A percentile compares a stretch with the other conserved stretches of the same genome.
phyloP scores from a whole-genome alignment of 2,888 invertebrate genomes.

The Brachycybe producta region DNA sequence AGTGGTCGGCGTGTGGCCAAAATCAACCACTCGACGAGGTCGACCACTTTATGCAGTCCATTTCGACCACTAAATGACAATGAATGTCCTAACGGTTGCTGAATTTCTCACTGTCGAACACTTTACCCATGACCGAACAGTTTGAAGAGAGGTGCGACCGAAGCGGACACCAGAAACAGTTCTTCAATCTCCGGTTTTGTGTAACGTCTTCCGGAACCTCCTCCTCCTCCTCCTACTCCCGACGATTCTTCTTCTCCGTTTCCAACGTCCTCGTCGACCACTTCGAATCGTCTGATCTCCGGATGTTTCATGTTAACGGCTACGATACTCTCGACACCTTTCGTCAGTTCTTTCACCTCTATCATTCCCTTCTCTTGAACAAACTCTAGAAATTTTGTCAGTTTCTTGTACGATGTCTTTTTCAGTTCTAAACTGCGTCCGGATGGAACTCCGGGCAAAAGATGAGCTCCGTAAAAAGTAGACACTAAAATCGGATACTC shows the following conservation, averaged over 20 bases:
- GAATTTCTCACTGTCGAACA: conserved; percentile 32
- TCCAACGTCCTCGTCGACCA: conserved; percentile 20
- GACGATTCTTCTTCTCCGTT: conserved; percentile 1
- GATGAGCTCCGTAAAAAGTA: conserved; percentile 59
- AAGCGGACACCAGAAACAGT: conserved; percentile 53
- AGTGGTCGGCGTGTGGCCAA: too few relatives aligned
- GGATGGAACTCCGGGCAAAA: conserved; percentile 53
- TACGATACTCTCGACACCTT: conserved; percentile 68
- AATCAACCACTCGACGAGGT: too few relatives aligned
- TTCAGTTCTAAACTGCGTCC: conserved; percentile 63
- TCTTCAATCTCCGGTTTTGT: conserved; percentile 48
- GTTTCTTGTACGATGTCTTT: conserved; percentile 75
- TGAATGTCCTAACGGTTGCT: too few relatives aligned
- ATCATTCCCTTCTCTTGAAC: conserved; percentile 52
- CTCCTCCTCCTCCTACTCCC: conserved; percentile 11
- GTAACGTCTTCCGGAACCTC: conserved; percentile 27
- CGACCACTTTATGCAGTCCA: too few relatives aligned
- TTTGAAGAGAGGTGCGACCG: conserved; percentile 49
- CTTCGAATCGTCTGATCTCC: conserved; percentile 25
- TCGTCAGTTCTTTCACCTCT: conserved; percentile 40
- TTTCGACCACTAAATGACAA: too few relatives aligned
- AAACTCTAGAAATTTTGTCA: conserved; percentile 57
- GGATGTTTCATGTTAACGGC: conserved; percentile 41
- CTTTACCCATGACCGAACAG: conserved; percentile 44
- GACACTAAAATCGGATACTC: conserved; percentile 67